These are phyloP conservation scores for Lycopodina hypogea DNA, from an alignment of 37 sponge, comb jelly and placozoan genomes.

Conservation along the genomic window DNA sequence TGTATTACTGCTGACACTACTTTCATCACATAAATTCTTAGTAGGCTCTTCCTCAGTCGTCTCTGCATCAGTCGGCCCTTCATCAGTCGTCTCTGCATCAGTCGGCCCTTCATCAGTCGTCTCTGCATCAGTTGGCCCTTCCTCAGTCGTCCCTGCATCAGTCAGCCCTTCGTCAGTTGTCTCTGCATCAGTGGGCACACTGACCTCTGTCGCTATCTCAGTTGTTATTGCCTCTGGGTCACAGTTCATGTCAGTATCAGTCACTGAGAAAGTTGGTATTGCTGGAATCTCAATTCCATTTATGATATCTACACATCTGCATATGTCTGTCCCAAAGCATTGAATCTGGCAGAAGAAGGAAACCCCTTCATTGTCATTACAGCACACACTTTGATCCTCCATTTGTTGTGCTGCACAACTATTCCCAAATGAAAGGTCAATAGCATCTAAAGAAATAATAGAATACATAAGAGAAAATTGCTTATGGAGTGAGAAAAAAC, in stretches of 20 bases:
- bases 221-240: not conserved
- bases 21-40: not conserved
- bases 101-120: not conserved
- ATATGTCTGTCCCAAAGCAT: not conserved
- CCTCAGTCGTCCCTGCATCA: not conserved
- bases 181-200: too few relatives aligned
- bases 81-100: not conserved
- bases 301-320: not conserved
- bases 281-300: not conserved
- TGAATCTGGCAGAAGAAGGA: not conserved
- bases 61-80: not conserved
- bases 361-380: not conserved
- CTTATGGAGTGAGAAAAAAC: too few relatives aligned
- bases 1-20: not conserved
- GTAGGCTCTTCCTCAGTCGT: slow-evolving; percentile 6
- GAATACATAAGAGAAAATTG: too few relatives aligned
- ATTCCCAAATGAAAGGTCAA: not conserved
- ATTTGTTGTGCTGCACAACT: not conserved
- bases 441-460: not conserved
- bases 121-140: not conserved
- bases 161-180: too few relatives aligned
- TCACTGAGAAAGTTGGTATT: not conserved
- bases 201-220: too few relatives aligned
- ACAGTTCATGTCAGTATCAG: not conserved
- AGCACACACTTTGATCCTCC: not conserved